Percentiles rank a stretch among this genome's conserved stretches.
These are phyloP conservation scores for Coccyzus lansbergi DNA, from an alignment of 2,797 vertebrate species.

Conservation along the genomic window DNA sequence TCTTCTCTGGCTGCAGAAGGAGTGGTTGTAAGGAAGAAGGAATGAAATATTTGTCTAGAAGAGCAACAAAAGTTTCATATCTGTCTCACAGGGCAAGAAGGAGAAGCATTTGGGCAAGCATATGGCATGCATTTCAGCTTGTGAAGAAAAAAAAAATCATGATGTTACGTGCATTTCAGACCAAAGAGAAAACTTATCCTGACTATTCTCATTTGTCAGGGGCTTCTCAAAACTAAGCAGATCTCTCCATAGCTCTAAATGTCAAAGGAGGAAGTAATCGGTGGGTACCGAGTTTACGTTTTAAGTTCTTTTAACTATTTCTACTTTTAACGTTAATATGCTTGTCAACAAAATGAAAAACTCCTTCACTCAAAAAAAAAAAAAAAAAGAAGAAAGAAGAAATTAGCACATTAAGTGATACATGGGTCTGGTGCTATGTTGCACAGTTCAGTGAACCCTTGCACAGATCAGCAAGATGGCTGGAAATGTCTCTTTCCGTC, in stretches of 20 bases:
- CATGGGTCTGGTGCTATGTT: conserved; percentile 71
- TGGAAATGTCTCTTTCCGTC: conserved; percentile 84
- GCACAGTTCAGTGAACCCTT: conserved; percentile 83
- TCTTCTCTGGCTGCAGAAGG: not conserved
- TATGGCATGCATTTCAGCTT: conserved; percentile 56
- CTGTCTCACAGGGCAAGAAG: not conserved
- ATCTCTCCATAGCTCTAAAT: conserved; percentile 49
- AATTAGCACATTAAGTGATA: conserved; percentile 72
- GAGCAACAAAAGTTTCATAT: conserved; percentile 22
- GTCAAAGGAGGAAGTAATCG: conserved; percentile 35
- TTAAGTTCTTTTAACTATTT: conserved; percentile 24
- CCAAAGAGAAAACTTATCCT: conserved; percentile 75
- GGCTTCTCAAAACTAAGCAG: conserved; percentile 72
- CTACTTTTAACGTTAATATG: conserved; percentile 63
- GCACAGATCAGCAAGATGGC: conserved; percentile 80
- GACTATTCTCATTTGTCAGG: conserved; percentile 72
- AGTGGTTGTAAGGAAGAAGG: not conserved
- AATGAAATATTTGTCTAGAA: conserved; percentile 23
- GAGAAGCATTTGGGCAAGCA: conserved; percentile 59
- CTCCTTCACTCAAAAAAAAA: conserved; percentile 5
- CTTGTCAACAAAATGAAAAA: conserved; percentile 53
- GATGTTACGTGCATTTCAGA: conserved; percentile 61
- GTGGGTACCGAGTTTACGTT: conserved; percentile 41
- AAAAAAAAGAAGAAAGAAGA: conserved; percentile 18
- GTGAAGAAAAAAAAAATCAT: not conserved